A percentile compares a stretch with the other conserved stretches of the same genome.
phyloP scores from a whole-genome alignment of 2,797 vertebrate species.

The Trachops cirrhosus region DNA sequence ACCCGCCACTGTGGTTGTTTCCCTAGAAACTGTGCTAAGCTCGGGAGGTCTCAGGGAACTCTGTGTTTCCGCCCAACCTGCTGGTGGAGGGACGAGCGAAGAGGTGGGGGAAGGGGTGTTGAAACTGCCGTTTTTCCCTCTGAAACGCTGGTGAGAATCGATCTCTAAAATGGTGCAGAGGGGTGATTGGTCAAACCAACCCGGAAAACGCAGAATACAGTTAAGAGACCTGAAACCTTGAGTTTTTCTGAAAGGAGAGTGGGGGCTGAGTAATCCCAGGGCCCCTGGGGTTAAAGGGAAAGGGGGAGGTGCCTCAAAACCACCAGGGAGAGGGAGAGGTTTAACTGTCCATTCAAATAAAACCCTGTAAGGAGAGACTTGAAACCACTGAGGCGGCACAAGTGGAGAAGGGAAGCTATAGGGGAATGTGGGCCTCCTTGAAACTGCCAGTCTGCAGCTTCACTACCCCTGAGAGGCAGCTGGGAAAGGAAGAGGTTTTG shows the following conservation, averaged over 20 bases:
- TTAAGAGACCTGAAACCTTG: conserved; percentile 28
- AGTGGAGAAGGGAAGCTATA: not conserved
- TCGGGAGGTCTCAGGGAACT: conserved; percentile 3
- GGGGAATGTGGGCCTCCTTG: conserved; percentile 40
- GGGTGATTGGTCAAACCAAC: not conserved
- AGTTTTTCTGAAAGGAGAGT: conserved; percentile 15
- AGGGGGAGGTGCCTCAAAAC: conserved; percentile 25
- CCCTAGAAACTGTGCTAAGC: conserved; percentile 33
- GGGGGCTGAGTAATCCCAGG: not conserved
- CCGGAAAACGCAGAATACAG: not conserved
- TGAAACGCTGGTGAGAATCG: conserved; percentile 76
- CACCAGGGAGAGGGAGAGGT: conserved; percentile 16
- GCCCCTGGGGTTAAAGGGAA: not conserved
- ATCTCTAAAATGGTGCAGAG: conserved; percentile 49
- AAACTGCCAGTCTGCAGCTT: conserved; percentile 54
- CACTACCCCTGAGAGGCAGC: conserved; percentile 57
- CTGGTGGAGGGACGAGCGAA: not conserved
- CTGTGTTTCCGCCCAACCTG: conserved; percentile 49
- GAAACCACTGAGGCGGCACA: conserved; percentile 61
- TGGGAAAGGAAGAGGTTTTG: conserved; percentile 18
- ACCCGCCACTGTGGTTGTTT: not conserved
- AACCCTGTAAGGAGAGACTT: conserved; percentile 47
- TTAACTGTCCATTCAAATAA: conserved; percentile 43
- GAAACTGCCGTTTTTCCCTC: conserved; percentile 66
- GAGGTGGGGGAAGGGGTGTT: not conserved